A percentile compares a stretch with the other conserved stretches of the same genome.
phyloP scores from a whole-genome alignment of 2,888 invertebrate species.

The Encarsia formosa region DNA sequence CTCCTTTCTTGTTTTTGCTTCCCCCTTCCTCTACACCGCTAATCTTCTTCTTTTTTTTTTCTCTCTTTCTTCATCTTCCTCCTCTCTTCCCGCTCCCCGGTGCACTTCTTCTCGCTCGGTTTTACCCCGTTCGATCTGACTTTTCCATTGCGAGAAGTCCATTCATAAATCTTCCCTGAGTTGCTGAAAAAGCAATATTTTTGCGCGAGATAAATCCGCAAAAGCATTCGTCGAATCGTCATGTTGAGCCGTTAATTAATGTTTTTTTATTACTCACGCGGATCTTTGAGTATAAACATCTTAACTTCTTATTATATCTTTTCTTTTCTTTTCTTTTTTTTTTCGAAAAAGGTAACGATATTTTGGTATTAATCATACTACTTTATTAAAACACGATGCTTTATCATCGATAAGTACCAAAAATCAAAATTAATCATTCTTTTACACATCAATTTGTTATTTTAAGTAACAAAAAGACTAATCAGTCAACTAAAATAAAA shows the following conservation, averaged over 20 bases:
- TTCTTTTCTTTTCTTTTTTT: too few species aligned
- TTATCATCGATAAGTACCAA: too few species aligned
- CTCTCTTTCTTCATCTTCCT: not conserved
- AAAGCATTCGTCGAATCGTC: conserved; percentile 12
- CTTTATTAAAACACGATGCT: too few species aligned
- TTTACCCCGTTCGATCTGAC: conserved; percentile 2
- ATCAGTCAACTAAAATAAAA: too few species aligned
- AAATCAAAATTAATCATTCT: too few species aligned
- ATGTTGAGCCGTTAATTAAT: conserved; percentile 14
- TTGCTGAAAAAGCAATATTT: conserved; percentile 17
- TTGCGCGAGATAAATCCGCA: conserved; percentile 8
- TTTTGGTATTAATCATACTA: too few species aligned
- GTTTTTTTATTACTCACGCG: conserved; percentile 7
- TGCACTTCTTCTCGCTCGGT: not conserved
- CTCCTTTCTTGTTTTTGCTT: not conserved
- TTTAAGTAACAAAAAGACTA: too few species aligned
- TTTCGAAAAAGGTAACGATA: too few species aligned
- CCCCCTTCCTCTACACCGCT: not conserved
- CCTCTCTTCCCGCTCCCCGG: not conserved
- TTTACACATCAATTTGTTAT: too few species aligned
- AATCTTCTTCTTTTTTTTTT: not conserved
- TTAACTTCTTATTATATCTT: too few species aligned
- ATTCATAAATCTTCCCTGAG: conserved; percentile 18
- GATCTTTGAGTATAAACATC: conserved; percentile 5
- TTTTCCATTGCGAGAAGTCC: conserved; percentile 7